A percentile compares a stretch with the other conserved stretches of the same genome.
Evolutionary conservation across 2,113 vertebrate species (phyloP).

Genomic region (Nipponia nippon): DNA sequence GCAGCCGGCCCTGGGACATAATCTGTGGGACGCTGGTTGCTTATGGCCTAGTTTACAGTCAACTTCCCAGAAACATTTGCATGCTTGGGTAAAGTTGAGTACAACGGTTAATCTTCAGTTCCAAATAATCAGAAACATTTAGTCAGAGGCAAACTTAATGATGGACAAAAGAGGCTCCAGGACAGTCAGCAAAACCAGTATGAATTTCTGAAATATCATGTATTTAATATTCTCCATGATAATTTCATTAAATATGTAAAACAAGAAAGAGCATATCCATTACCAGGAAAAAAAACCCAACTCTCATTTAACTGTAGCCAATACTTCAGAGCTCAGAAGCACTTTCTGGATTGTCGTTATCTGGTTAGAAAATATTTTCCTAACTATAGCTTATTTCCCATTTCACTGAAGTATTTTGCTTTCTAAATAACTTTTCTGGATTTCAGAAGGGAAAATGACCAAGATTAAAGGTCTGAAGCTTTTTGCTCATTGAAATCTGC

Average conservation of each 20-base stretch:
- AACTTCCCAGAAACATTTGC: constrained; percentile 22
- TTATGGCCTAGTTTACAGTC: not conserved
- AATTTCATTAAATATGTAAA: not conserved
- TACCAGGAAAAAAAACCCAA: not conserved
- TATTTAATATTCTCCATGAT: not conserved
- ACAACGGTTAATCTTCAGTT: constrained; percentile 6
- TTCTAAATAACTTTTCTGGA: not conserved
- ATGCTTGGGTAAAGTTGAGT: constrained; percentile 9
- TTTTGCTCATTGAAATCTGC: not conserved
- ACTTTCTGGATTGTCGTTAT: not conserved
- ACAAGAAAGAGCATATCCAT: not conserved
- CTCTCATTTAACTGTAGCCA: not conserved
- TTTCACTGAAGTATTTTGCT: not conserved
- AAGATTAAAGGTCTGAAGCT: not conserved
- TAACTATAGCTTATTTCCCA: not conserved
- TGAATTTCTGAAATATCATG: not conserved
- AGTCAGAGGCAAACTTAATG: not conserved
- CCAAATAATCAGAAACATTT: constrained; percentile 23
- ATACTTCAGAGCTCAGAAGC: not conserved
- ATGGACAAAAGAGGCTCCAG: not conserved
- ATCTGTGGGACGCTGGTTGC: not conserved
- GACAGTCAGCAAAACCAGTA: not conserved
- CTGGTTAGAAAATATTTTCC: constrained; percentile 13
- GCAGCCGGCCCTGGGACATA: not conserved
- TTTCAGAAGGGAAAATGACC: not conserved